phyloP scores from a whole-genome alignment of 2,113 vertebrate species.

The Callaeas wilsoni region DNA sequence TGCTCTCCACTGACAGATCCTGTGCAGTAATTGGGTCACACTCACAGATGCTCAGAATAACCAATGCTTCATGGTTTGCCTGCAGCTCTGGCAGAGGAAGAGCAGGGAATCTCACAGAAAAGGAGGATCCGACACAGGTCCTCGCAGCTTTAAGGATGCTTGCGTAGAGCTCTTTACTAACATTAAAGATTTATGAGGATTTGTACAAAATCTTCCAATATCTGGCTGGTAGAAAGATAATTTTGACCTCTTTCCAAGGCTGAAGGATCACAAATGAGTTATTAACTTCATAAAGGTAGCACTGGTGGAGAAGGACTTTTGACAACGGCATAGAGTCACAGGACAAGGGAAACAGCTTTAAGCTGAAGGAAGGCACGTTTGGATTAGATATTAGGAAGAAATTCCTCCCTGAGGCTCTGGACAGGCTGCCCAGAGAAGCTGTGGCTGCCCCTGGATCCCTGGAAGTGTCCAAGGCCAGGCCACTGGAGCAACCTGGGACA shows the following conservation, averaged over 20 bases:
- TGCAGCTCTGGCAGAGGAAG: neutral
- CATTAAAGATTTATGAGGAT: neutral
- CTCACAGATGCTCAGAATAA: neutral
- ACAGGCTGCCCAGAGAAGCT: neutral
- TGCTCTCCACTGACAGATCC: neutral
- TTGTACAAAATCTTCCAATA: neutral
- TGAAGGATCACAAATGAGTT: neutral
- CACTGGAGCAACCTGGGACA: rapidly evolving
- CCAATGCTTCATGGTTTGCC: neutral
- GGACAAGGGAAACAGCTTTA: neutral
- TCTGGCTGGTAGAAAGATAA: neutral
- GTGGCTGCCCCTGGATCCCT: neutral
- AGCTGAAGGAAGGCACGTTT: neutral
- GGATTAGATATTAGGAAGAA: neutral
- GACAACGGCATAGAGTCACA: neutral
- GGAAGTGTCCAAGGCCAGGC: neutral
- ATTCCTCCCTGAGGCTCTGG: neutral
- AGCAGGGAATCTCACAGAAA: neutral
- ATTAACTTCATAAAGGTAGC: neutral
- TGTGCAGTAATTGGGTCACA: constrained; percentile 37
- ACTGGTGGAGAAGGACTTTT: neutral
- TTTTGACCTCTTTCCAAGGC: neutral
- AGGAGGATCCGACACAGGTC: neutral
- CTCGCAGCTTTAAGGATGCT: neutral
- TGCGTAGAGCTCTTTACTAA: neutral